phyloP scores from a whole-genome alignment of 2,113 vertebrate genomes.

The Etheostoma cragini region DNA sequence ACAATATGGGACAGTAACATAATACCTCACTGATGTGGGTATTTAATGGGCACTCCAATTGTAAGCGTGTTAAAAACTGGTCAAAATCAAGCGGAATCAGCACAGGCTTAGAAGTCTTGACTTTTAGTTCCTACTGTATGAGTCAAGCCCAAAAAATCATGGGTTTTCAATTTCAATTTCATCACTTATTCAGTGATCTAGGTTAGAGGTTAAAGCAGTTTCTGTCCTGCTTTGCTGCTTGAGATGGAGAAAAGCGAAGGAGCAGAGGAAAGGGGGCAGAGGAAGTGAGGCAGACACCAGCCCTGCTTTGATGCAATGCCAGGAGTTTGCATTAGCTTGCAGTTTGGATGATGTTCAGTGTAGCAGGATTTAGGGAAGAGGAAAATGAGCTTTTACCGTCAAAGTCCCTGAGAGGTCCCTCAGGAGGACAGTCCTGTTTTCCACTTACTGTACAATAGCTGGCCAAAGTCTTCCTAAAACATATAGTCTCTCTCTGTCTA shows the following conservation, averaged over 20 bases:
- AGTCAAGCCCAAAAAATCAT: neutral
- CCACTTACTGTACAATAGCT: constrained; percentile 41
- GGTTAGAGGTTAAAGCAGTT: constrained; percentile 40
- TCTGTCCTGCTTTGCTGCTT: constrained; percentile 5
- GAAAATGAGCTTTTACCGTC: constrained; percentile 60
- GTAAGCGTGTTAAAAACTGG: neutral
- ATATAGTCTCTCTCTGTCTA: constrained; percentile 13
- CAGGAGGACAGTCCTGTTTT: constrained; percentile 64
- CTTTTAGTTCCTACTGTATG: neutral
- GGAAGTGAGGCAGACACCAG: constrained; percentile 75
- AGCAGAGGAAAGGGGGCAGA: constrained; percentile 56
- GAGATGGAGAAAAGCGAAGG: constrained; percentile 30
- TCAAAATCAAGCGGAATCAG: neutral
- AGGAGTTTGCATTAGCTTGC: constrained; percentile 71
- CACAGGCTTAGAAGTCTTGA: neutral
- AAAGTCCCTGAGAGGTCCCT: constrained; percentile 59
- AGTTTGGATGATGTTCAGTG: constrained; percentile 52
- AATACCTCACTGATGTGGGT: neutral
- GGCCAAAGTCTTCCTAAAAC: constrained; percentile 42
- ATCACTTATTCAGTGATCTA: constrained; percentile 9
- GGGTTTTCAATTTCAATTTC: neutral
- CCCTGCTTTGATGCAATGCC: constrained; percentile 76
- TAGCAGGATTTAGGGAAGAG: constrained; percentile 56
- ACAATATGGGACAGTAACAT: no score
- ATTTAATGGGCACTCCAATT: neutral